Percentiles rank a stretch among this genome's conserved stretches.
phyloP scores from a whole-genome alignment of 2,113 vertebrate genomes.

The Tragelaphus strepsiceros region DNA sequence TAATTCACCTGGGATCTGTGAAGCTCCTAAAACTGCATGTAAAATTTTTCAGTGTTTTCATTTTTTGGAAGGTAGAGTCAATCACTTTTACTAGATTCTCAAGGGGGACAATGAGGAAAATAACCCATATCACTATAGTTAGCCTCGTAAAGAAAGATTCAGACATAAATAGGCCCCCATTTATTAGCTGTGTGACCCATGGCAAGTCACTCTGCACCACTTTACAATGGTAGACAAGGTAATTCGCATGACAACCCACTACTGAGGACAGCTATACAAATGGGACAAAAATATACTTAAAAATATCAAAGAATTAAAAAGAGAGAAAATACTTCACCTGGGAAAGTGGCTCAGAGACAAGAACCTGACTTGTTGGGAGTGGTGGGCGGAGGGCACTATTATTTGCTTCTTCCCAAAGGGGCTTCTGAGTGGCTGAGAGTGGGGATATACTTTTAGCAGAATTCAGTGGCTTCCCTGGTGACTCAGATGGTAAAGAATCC shows the following conservation, averaged over 20 bases:
- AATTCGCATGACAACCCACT: background rate
- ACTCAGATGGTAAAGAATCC: background rate
- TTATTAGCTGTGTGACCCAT: background rate
- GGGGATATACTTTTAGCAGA: background rate
- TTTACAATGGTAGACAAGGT: background rate
- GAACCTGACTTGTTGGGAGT: background rate
- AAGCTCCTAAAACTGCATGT: background rate
- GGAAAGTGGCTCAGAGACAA: background rate
- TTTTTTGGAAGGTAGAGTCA: background rate
- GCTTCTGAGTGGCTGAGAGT: background rate
- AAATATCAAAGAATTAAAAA: background rate
- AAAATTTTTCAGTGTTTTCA: background rate
- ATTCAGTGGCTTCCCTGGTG: background rate
- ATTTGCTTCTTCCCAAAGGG: background rate
- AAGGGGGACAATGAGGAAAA: background rate
- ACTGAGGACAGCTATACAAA: background rate
- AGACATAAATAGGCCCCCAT: background rate
- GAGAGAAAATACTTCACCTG: background rate
- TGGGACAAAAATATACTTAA: background rate
- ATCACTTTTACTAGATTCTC: background rate
- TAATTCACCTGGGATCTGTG: background rate
- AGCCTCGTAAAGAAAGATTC: background rate
- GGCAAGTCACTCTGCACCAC: background rate
- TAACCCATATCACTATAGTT: background rate
- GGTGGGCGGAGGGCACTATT: background rate